Conservation (phyloP, 2,113 vertebrate genomes). For the Pseudorhombus dupliciocellatus region DNA sequence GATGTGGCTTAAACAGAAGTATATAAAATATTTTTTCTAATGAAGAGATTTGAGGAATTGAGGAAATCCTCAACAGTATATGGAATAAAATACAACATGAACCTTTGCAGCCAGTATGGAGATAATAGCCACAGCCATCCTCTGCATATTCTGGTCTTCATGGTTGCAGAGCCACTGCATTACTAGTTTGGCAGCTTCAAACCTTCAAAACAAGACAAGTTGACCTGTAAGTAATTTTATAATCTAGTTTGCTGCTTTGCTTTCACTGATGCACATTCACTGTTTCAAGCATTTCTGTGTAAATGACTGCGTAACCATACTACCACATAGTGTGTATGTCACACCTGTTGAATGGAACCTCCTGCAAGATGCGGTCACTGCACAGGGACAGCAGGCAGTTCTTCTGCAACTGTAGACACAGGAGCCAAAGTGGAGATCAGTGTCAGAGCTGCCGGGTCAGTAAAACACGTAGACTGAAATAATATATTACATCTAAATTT, state of each 20-base stretch:
- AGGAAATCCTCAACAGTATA: too few species aligned
- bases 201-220: slow-evolving; percentile 78
- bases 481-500: neutral
- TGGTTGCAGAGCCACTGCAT: slow-evolving; percentile 99
- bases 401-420: slow-evolving; percentile 89
- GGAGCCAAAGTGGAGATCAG: slow-evolving; percentile 25
- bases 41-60: too few species aligned
- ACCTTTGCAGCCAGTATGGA: slow-evolving; percentile 98
- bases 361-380: slow-evolving; percentile 97
- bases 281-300: neutral
- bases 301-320: neutral
- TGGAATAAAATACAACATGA: neutral
- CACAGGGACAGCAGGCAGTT: slow-evolving; percentile 98
- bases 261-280: neutral
- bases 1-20: too few species aligned
- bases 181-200: slow-evolving; percentile 98
- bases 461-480: neutral
- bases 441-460: neutral
- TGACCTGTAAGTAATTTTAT: neutral
- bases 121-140: slow-evolving; percentile 99
- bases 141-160: slow-evolving; percentile 99
- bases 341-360: slow-evolving; percentile 98
- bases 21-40: too few species aligned
- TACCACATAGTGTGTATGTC: neutral
- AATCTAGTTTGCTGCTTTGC: neutral